Conservation (phyloP, 1,140 invertebrate genomes). For the Macrotrachela quadricornifera region DNA sequence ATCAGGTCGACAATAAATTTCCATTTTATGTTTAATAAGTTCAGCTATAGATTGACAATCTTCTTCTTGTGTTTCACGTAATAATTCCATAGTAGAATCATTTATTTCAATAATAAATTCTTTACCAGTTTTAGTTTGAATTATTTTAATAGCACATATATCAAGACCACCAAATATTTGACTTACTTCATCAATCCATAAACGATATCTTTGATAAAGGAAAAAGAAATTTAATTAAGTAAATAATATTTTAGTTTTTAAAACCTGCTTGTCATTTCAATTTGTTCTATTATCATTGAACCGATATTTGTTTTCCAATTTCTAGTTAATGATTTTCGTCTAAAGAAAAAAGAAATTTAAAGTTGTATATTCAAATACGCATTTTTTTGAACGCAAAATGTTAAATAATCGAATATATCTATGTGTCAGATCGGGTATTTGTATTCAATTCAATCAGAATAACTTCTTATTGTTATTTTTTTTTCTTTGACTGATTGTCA, state of each 20-base stretch:
- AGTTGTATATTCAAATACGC: too few relatives aligned
- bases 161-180: constrained; percentile 79
- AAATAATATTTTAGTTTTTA: too few relatives aligned
- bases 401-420: too few relatives aligned
- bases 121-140: constrained; percentile 70
- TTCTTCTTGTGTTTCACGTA: constrained; percentile 87
- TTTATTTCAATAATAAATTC: constrained; percentile 51
- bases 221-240: too few relatives aligned
- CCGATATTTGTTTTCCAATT: constrained; percentile 97
- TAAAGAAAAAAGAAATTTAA: constrained; percentile 13
- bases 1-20: too few relatives aligned
- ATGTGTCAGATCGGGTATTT: too few relatives aligned
- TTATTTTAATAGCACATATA: constrained; percentile 71
- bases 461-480: too few relatives aligned
- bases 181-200: constrained; percentile 74
- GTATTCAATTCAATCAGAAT: too few relatives aligned
- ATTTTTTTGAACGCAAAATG: too few relatives aligned
- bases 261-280: constrained; percentile 52
- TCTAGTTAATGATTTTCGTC: constrained; percentile 49
- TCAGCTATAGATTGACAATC: constrained; percentile 78
- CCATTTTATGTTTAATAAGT: constrained; percentile 65
- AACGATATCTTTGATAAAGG: constrained; percentile 40
- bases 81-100: constrained; percentile 67
- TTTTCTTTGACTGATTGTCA: too few relatives aligned
- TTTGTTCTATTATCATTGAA: constrained; percentile 87